Evolutionary conservation across 2,113 vertebrate species (phyloP).

Genomic region (Puntigrus tetrazona): DNA sequence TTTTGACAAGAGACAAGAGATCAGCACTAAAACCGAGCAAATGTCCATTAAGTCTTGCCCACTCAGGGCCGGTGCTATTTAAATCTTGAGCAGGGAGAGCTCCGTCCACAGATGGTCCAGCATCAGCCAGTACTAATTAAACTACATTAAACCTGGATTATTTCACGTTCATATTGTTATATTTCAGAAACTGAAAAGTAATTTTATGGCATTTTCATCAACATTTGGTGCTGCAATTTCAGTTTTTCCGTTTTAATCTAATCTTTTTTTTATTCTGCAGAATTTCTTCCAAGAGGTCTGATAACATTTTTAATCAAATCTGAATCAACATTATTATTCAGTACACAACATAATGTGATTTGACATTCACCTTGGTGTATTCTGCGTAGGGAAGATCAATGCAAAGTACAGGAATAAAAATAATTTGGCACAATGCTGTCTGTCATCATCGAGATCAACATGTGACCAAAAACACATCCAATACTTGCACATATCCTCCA

Average conservation of each 20-base stretch:
- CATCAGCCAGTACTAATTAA: background rate
- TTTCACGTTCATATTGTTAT: background rate
- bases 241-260: background rate
- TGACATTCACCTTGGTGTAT: background rate
- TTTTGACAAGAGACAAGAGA: constrained; percentile 1
- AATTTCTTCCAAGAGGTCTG: background rate
- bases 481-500: no score
- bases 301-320: background rate
- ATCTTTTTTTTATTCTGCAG: background rate
- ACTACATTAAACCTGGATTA: background rate
- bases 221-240: background rate
- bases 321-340: background rate
- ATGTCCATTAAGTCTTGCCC: background rate
- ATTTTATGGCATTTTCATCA: background rate
- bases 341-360: background rate
- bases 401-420: background rate
- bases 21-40: background rate
- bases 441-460: no score
- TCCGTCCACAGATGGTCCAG: background rate
- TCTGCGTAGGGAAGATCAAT: background rate
- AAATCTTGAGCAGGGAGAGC: background rate
- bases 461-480: no score
- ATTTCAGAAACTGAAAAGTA: background rate
- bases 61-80: background rate
- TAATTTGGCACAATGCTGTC: background rate